These are phyloP conservation scores for Melanotaenia nigrans DNA, from an alignment of 2,797 vertebrate species.

Conservation along the genomic window DNA sequence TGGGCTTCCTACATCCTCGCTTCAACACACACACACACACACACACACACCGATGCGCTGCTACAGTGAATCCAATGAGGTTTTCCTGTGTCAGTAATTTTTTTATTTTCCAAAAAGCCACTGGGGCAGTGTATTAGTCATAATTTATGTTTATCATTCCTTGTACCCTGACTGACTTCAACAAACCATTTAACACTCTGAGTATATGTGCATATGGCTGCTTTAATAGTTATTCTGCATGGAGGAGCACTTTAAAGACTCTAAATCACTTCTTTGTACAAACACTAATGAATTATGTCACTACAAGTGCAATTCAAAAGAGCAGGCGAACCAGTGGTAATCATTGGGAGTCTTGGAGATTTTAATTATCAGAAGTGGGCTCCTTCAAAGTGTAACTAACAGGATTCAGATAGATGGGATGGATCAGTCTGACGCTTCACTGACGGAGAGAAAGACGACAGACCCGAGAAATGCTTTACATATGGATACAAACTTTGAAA, in stretches of 20 bases:
- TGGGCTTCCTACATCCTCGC: constrained; percentile 94
- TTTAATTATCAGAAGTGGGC: constrained; percentile 68
- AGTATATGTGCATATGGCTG: constrained; percentile 91
- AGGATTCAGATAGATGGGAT: constrained; percentile 43
- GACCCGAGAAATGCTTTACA: not conserved
- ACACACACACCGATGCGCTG: constrained; percentile 80
- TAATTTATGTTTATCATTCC: constrained; percentile 99
- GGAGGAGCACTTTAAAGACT: constrained; percentile 89
- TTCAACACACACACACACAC: constrained; percentile 86
- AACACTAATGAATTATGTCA: constrained; percentile 86
- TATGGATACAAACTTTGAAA: not conserved
- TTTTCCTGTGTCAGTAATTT: constrained; percentile 98
- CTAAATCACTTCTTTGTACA: constrained; percentile 84
- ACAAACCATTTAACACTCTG: constrained; percentile 97
- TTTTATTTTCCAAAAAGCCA: constrained; percentile 93
- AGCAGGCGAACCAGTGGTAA: constrained; percentile 72
- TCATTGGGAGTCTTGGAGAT: constrained; percentile 71
- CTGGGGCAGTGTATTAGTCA: constrained; percentile 98
- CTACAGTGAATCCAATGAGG: constrained; percentile 86
- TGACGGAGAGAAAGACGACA: constrained; percentile 5
- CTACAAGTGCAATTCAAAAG: constrained; percentile 76
- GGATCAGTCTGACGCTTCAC: not conserved
- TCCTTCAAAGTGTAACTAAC: constrained; percentile 71
- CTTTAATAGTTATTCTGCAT: constrained; percentile 99
- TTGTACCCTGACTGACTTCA: constrained; percentile 94